phyloP scores from a whole-genome alignment of 2,797 vertebrate species.

The Trachurus trachurus region DNA sequence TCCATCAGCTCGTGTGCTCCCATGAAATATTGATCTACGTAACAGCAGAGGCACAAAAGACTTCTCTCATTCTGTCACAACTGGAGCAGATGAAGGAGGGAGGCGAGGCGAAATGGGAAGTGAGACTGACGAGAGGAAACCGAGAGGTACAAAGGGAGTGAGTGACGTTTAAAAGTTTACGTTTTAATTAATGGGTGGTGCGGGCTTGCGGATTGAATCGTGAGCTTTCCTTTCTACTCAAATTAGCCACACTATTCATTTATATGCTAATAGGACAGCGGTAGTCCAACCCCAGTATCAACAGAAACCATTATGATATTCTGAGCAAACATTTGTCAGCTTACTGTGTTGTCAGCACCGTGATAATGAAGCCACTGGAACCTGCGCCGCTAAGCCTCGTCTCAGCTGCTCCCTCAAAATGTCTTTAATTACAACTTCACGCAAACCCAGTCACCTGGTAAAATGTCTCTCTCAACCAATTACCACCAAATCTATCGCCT shows the following conservation, averaged over 20 bases:
- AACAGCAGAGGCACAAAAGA: conserved; percentile 47
- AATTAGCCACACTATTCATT: conserved; percentile 79
- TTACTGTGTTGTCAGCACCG: conserved; percentile 74
- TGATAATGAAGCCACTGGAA: conserved; percentile 75
- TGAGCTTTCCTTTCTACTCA: conserved; percentile 52
- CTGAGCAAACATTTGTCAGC: conserved; percentile 83
- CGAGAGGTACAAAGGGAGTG: conserved; percentile 28
- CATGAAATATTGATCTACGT: conserved; percentile 69
- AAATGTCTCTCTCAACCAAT: conserved; percentile 79
- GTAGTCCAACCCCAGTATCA: conserved; percentile 70
- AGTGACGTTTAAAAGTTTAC: conserved; percentile 61
- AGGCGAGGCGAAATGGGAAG: conserved; percentile 5
- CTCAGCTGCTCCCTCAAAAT: conserved; percentile 67
- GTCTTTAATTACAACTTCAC: conserved; percentile 78
- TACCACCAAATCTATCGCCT: conserved; percentile 75
- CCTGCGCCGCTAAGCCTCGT: conserved; percentile 57
- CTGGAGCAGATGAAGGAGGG: conserved; percentile 41
- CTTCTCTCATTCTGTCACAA: conserved; percentile 56
- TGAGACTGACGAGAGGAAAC: conserved; percentile 38
- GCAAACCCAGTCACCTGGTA: conserved; percentile 74
- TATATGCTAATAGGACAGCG: conserved; percentile 79
- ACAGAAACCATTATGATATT: conserved; percentile 78
- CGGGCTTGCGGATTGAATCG: conserved; percentile 51
- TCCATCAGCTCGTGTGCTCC: conserved; percentile 48
- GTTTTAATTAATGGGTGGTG: conserved; percentile 62